phyloP scores from a whole-genome alignment of 1,140 invertebrate species.

The Armadillidium nasatum region DNA sequence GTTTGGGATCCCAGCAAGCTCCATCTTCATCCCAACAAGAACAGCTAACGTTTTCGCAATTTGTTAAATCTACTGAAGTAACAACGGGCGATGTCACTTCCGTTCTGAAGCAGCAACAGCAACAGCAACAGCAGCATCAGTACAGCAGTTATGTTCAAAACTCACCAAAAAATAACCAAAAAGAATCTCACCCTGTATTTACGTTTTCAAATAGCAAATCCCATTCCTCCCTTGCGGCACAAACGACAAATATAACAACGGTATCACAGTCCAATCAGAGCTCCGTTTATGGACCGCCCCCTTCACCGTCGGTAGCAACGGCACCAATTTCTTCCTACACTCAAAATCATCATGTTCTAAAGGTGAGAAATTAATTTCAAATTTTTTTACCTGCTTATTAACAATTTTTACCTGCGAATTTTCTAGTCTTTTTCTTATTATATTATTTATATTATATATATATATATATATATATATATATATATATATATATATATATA shows the following conservation, averaged over 20 bases:
- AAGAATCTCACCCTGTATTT: background rate
- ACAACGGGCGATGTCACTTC: background rate
- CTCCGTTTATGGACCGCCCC: background rate
- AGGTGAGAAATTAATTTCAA: background rate
- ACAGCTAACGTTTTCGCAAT: background rate
- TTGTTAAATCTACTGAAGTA: background rate
- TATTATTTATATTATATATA: too few species aligned
- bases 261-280: background rate
- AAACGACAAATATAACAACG: background rate
- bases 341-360: background rate
- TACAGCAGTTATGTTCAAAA: too few species aligned
- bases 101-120: background rate
- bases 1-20: slow-evolving; percentile 25
- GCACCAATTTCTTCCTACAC: background rate
- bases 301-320: background rate
- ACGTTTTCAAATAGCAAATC: background rate
- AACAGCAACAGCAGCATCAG: background rate
- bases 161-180: background rate
- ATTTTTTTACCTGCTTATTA: too few species aligned
- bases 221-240: background rate
- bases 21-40: slow-evolving; percentile 17
- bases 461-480: too few species aligned
- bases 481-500: too few species aligned
- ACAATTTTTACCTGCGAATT: too few species aligned
- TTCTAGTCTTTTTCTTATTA: too few species aligned